Evolutionary conservation across 2,888 invertebrate genomes (phyloP).

Genomic region (Podabrus alpinus): DNA sequence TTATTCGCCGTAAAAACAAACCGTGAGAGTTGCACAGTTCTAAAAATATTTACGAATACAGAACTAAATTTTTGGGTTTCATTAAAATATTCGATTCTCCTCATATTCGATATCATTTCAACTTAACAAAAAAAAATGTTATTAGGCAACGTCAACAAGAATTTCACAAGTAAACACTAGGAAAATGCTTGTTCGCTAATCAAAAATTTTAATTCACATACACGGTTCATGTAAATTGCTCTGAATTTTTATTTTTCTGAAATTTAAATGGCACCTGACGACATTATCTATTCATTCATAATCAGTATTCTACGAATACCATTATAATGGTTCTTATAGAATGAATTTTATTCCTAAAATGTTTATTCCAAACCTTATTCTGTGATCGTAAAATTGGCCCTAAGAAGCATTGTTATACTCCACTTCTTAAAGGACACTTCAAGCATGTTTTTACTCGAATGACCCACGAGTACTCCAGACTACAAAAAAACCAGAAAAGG

Average conservation of each 20-base stretch:
- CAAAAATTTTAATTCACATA: neutral
- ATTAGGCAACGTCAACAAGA: neutral
- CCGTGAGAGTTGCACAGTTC: neutral
- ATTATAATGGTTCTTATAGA: no score
- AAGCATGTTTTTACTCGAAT: neutral
- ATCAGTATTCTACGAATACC: no score
- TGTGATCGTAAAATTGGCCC: no score
- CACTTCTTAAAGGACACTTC: neutral
- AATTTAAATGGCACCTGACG: no score
- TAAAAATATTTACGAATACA: neutral
- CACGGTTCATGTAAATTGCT: neutral
- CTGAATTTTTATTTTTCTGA: neutral
- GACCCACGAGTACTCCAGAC: neutral
- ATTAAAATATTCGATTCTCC: neutral
- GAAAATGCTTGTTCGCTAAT: neutral
- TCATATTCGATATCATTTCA: neutral
- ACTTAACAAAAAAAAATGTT: neutral
- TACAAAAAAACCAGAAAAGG: neutral
- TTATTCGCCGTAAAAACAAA: constrained; percentile 9
- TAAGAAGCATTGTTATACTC: no score
- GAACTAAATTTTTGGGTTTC: neutral
- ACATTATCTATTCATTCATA: no score
- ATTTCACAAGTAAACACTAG: neutral
- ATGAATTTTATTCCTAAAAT: no score
- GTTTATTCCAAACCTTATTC: no score